phyloP scores from a whole-genome alignment of 2,113 vertebrate species.

The Xiphorhynchus elegans region DNA sequence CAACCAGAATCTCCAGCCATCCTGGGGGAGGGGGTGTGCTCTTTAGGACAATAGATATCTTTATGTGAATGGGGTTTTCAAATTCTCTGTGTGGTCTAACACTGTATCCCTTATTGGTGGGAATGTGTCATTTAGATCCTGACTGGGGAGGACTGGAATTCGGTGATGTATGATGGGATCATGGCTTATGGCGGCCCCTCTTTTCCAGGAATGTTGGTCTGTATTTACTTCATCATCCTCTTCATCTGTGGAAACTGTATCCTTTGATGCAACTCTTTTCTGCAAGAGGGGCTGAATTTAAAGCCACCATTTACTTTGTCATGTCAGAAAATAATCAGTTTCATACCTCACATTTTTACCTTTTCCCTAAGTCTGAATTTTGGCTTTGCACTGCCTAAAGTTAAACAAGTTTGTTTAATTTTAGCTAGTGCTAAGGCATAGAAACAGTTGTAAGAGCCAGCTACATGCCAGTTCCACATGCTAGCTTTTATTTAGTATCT shows the following conservation, averaged over 20 bases:
- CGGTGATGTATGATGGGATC: conserved; percentile 99
- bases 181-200: conserved; percentile 98
- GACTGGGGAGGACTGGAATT: conserved; percentile 99
- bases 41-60: background rate
- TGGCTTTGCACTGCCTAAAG: background rate
- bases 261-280: conserved; percentile 76
- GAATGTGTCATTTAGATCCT: conserved; percentile 91
- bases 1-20: background rate
- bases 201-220: conserved; percentile 99
- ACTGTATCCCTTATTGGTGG: conserved; percentile 80
- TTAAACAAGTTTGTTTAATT: background rate
- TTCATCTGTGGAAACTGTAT: conserved; percentile 99
- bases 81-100: conserved; percentile 78
- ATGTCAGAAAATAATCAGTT: background rate
- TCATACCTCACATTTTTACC: background rate
- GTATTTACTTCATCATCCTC: conserved; percentile 99
- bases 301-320: background rate
- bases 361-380: background rate
- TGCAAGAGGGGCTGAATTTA: background rate
- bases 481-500: background rate
- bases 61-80: conserved; percentile 48
- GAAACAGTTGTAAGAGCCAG: background rate
- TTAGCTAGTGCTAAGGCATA: background rate
- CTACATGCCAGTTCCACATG: background rate
- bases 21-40: background rate